phyloP scores from a whole-genome alignment of 2,888 invertebrate species.

The Troides oblongomaculatus region DNA sequence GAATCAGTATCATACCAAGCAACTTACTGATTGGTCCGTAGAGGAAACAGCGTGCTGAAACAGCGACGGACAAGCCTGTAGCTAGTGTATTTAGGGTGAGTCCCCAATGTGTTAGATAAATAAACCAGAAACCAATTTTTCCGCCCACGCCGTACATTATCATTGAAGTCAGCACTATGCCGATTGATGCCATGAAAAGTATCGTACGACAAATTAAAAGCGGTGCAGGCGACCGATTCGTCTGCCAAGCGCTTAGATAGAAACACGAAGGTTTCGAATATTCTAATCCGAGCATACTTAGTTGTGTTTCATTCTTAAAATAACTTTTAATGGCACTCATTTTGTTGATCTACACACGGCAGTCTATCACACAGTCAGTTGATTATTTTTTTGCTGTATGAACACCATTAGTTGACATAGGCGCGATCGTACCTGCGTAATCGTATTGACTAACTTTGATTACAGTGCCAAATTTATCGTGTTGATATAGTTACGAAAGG shows the following conservation, averaged over 20 bases:
- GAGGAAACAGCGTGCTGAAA: conserved; percentile 62
- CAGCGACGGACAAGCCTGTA: conserved; percentile 57
- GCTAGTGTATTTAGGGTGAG: conserved; percentile 54
- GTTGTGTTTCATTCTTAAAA: conserved; percentile 57
- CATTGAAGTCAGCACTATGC: conserved; percentile 57
- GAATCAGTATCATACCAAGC: neutral
- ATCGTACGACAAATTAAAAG: conserved; percentile 60
- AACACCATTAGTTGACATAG: conserved; percentile 32
- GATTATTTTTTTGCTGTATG: conserved; percentile 1
- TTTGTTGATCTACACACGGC: conserved; percentile 9
- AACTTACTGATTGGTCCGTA: conserved; percentile 70
- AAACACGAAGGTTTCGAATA: conserved; percentile 63
- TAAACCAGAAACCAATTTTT: conserved; percentile 63
- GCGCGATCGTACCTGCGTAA: conserved; percentile 23
- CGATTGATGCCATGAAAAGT: conserved; percentile 58
- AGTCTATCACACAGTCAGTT: neutral
- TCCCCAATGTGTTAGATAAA: conserved; percentile 80
- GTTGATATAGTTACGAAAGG: conserved; percentile 18
- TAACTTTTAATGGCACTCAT: conserved; percentile 64
- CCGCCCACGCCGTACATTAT: conserved; percentile 52
- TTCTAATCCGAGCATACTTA: conserved; percentile 56
- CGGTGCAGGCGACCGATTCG: conserved; percentile 60
- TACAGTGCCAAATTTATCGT: conserved; percentile 26
- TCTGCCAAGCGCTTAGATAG: conserved; percentile 69
- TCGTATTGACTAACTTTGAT: conserved; percentile 31